A percentile compares a stretch with the other conserved stretches of the same genome.
phyloP scores from a whole-genome alignment of 2,797 vertebrate genomes.

The Pantherophis vulpinus region DNA sequence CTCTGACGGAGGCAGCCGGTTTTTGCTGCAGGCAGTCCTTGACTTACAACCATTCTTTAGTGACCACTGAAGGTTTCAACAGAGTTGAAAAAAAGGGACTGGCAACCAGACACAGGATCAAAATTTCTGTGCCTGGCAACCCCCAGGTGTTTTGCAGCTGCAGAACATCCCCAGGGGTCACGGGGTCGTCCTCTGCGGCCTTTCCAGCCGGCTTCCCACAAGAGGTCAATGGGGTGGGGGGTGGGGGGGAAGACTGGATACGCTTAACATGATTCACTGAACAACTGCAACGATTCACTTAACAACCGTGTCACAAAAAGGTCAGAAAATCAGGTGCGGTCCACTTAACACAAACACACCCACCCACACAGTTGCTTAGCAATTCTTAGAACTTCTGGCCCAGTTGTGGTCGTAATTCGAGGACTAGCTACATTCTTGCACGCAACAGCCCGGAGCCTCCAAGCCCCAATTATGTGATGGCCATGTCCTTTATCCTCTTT shows the following conservation, averaged over 20 bases:
- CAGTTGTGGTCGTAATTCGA: too few relatives aligned
- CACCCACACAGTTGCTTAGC: background rate
- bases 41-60: background rate
- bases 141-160: too few relatives aligned
- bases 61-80: background rate
- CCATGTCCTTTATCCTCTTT: background rate
- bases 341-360: background rate
- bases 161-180: too few relatives aligned
- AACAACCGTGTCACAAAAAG: background rate
- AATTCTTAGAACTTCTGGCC: too few relatives aligned
- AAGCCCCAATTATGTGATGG: too few relatives aligned
- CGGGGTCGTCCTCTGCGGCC: rapidly evolving
- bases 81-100: background rate
- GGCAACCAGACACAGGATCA: too few relatives aligned
- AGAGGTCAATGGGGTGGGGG: background rate
- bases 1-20: background rate
- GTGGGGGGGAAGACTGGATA: background rate
- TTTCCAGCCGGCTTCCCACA: background rate
- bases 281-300: background rate
- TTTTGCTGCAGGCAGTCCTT: background rate
- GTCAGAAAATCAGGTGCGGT: background rate
- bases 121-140: too few relatives aligned
- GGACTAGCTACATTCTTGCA: background rate
- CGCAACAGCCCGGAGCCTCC: rapidly evolving
- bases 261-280: background rate